A percentile compares a stretch with the other conserved stretches of the same genome.
phyloP scores from a whole-genome alignment of 2,797 vertebrate genomes.

The Enteromius paludinosus region DNA sequence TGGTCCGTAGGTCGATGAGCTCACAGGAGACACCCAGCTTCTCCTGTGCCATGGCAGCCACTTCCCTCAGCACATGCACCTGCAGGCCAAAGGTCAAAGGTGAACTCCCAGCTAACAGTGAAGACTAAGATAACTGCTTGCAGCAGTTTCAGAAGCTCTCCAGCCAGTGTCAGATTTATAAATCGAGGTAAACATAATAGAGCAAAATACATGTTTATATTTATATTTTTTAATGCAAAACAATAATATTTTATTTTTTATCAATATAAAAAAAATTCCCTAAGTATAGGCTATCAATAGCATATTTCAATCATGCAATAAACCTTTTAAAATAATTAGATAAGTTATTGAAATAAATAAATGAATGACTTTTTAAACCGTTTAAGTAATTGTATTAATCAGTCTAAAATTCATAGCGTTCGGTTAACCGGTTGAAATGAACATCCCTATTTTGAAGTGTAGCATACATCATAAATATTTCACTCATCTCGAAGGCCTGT shows the following conservation, averaged over 20 bases:
- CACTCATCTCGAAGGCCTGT: background rate
- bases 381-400: too few relatives aligned
- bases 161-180: background rate
- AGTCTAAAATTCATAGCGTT: too few relatives aligned
- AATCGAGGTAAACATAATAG: background rate
- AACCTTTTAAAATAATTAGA: too few relatives aligned
- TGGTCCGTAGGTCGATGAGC: conserved; percentile 93
- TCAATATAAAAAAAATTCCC: too few relatives aligned
- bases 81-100: conserved; percentile 61
- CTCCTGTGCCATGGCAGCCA: conserved; percentile 93
- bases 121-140: background rate
- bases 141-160: background rate
- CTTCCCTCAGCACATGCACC: conserved; percentile 95
- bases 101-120: background rate
- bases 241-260: too few relatives aligned
- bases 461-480: background rate
- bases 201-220: too few relatives aligned
- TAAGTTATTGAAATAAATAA: too few relatives aligned
- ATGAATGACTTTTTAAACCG: too few relatives aligned
- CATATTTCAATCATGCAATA: too few relatives aligned
- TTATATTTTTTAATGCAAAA: too few relatives aligned
- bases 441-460: background rate
- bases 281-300: too few relatives aligned
- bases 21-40: conserved; percentile 98
- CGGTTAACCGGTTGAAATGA: too few relatives aligned